Evolutionary conservation across 2,113 vertebrate genomes (phyloP), one percentile per base, ranked within the genome.

Genomic region (Silurus glanis): DNA sequence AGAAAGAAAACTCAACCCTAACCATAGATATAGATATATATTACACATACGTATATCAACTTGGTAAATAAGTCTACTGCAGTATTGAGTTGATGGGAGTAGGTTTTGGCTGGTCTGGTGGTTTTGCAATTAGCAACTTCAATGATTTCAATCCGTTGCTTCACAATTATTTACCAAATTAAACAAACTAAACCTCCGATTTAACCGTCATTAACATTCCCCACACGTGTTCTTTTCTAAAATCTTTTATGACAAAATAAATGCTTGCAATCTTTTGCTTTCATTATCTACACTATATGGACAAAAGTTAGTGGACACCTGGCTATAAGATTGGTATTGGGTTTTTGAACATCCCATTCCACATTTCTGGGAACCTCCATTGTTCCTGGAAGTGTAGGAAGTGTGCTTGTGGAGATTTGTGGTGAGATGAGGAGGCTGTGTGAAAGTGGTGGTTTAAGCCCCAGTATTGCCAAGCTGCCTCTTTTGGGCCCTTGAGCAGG

Each of bases 21-120:
- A 37, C 37, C 37, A 37, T 37, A 37, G 3, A 37, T 37, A n/a
- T n/a, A n/a, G n/a, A n/a, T n/a, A n/a, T n/a, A n/a, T n/a, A n/a
- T n/a, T n/a, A n/a, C n/a, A 37, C 37, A 37, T 37, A 3, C 37
- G 37, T 37, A 37, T 37, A 37, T 37, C 37, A 2, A 37, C 37
- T 37, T 37, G 37, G 37, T 37, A 37, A 37, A 37, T 37, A 3
- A 37, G 37, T 37, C 37, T 37, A 37, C 37, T 37, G 37, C 37
- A 37, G 37, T 37, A 37, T 37, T 37, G 37, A 37, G 37, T 37
- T 37, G 2, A 37, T 45, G 23, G 21, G 23, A 51, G 45, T 85
- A 85, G 58, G 61, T 66, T 76, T 79, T 79, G 84, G 58, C 72
- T 85, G 72, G 72, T 78, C 72, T 76, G 21, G 53, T 53, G 45